These are phyloP conservation scores for Gulo gulo DNA, from an alignment of 2,113 vertebrate species.

Conservation along the genomic window DNA sequence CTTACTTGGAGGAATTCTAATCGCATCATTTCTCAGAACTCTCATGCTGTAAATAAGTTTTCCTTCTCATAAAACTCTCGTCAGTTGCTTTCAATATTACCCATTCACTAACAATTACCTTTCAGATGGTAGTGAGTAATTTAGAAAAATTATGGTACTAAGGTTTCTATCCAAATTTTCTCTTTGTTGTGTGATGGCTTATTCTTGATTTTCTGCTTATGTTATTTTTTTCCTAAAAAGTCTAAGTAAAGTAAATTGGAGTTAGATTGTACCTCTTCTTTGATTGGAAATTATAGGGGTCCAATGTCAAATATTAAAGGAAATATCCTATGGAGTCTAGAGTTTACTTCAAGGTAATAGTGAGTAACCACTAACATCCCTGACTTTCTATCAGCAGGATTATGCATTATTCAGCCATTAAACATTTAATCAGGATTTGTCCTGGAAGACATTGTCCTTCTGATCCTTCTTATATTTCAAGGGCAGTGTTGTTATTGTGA, in stretches of 20 bases:
- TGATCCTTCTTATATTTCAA: neutral
- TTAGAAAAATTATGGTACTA: neutral
- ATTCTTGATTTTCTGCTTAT: neutral
- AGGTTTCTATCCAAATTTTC: neutral
- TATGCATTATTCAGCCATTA: neutral
- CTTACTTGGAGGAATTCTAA: neutral
- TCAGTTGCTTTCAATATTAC: neutral
- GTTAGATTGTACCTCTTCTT: neutral
- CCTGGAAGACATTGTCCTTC: neutral
- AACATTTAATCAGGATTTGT: neutral
- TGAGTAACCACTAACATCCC: neutral
- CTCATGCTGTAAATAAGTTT: neutral
- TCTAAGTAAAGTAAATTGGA: neutral
- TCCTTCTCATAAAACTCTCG: neutral
- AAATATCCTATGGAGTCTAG: neutral
- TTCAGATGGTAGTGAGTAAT: neutral
- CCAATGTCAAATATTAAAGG: neutral
- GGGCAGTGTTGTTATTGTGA: neutral
- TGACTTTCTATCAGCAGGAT: neutral
- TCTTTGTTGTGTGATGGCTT: neutral
- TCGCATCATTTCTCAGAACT: neutral
- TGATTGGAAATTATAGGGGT: neutral
- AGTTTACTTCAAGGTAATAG: neutral
- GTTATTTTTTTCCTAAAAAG: neutral
- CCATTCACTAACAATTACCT: neutral